Conservation (phyloP, 2,888 invertebrate genomes). For the Rhamnusium bicolor region DNA sequence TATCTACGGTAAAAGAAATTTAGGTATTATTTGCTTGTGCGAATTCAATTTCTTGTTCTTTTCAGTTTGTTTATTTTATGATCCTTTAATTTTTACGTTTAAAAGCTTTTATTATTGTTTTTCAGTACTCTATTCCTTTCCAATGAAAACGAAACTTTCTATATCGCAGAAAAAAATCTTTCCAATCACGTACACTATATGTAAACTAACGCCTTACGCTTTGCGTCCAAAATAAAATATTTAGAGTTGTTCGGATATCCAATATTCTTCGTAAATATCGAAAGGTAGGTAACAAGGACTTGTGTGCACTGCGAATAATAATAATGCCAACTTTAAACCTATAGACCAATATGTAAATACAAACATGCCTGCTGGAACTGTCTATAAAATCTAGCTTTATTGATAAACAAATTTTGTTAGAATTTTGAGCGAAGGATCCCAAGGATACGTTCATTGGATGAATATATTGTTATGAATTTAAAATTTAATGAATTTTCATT, state of each 20-base stretch:
- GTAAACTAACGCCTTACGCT: slow-evolving; percentile 68
- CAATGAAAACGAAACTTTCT: neutral
- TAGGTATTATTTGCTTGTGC: no score
- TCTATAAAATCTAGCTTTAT: slow-evolving; percentile 20
- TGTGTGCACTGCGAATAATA: slow-evolving; percentile 53
- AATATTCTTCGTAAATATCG: slow-evolving; percentile 61
- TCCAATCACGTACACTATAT: slow-evolving; percentile 69
- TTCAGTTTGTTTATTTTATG: no score
- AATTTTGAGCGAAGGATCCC: neutral
- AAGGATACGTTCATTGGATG: no score
- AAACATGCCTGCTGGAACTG: neutral
- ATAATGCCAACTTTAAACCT: slow-evolving; percentile 39
- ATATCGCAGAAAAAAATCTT: slow-evolving; percentile 49
- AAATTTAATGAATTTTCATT: no score
- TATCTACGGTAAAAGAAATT: no score
- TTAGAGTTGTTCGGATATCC: slow-evolving; percentile 66
- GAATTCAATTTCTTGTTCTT: no score
- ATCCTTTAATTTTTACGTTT: no score
- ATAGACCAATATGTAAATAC: slow-evolving; percentile 16
- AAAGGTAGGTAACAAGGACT: slow-evolving; percentile 54
- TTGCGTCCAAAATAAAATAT: slow-evolving; percentile 67
- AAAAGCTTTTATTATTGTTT: no score
- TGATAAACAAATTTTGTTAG: slow-evolving; percentile 7
- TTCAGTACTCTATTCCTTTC: no score
- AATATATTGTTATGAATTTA: no score